Evolutionary conservation across 2,113 vertebrate species (phyloP).

Genomic region (Micronisus gabar): DNA sequence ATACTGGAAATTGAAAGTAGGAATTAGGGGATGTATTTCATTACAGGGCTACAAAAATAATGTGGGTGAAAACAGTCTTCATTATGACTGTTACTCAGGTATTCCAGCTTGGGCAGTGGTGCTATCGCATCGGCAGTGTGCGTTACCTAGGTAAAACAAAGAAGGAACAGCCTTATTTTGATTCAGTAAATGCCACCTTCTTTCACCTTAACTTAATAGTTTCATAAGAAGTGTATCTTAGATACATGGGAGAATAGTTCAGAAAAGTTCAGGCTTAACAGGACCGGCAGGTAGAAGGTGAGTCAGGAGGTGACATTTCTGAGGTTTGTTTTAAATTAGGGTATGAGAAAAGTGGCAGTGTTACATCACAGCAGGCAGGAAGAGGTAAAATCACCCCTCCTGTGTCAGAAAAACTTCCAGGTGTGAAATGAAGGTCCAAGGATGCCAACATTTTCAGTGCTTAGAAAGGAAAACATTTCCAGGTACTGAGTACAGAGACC

Average conservation of each 20-base stretch:
- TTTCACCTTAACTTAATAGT: neutral
- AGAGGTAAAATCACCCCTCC: neutral
- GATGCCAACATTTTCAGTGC: neutral
- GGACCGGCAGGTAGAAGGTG: neutral
- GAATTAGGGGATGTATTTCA: neutral
- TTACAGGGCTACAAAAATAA: neutral
- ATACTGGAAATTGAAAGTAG: neutral
- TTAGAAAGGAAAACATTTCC: neutral
- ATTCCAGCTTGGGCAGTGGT: neutral
- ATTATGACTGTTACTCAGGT: neutral
- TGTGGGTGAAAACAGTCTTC: neutral
- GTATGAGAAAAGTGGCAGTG: neutral
- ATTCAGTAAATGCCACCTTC: neutral
- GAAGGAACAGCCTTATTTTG: neutral
- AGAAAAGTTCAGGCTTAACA: neutral
- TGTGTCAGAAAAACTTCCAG: slow-evolving; percentile 25
- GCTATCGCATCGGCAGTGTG: fast-evolving
- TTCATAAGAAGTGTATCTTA: neutral
- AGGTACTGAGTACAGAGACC: neutral
- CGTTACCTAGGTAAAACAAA: neutral
- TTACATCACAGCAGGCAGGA: neutral
- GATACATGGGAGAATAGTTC: neutral
- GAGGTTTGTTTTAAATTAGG: slow-evolving; percentile 26
- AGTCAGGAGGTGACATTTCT: neutral
- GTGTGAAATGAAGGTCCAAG: neutral